Evolutionary conservation across 2,113 vertebrate species (phyloP), one percentile per base, ranked within the genome.

Genomic region (Motacilla tschutschensis): DNA sequence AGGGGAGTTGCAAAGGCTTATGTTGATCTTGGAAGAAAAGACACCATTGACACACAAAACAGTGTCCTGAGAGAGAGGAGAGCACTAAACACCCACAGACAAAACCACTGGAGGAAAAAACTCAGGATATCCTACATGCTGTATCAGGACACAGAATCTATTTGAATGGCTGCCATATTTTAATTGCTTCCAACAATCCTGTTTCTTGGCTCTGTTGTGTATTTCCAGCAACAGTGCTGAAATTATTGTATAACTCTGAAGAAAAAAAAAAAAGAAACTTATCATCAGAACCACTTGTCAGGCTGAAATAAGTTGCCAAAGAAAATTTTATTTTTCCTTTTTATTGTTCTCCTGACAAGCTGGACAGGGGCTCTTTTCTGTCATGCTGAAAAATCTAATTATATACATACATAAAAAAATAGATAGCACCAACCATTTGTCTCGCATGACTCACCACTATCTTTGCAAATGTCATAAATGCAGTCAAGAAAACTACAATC

Each of bases 391-490:
- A 77, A 91, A 92, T 54, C 90, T 90, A 92, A 91, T 92, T 90
- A 87, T 77, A 82, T 41, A 46, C 48, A 14, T 87, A 70, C 55
- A 79, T 88, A 43, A 86, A 86, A 88, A 91, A 79, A 38, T 33
- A 76, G 88, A 70, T 2, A 12, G 86, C 86, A 64, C 79, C 35
- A 85, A 60, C 64, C 86, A 87, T 92, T 91, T 91, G 90, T 92
- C 92, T 91, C 2, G 64, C 59, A 87, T 94, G 93, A 95, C 81
- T 95, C 94, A 94, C 81, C 50, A 22, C 81, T 83, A 72, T 50
- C 83, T 80, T 89, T 85, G 64, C 75, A 90, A 92, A 94, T 92
- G 94, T 71, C 93, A 92, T 71, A 89, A 90, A 82, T 35, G 53
- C 90, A 91, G 86, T 81, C 92, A 88, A 88, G 92, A 20, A 25